Base-by-base conservation (phyloP, 2,797 vertebrate genomes). In the Peromyscus aztecus region DNA sequence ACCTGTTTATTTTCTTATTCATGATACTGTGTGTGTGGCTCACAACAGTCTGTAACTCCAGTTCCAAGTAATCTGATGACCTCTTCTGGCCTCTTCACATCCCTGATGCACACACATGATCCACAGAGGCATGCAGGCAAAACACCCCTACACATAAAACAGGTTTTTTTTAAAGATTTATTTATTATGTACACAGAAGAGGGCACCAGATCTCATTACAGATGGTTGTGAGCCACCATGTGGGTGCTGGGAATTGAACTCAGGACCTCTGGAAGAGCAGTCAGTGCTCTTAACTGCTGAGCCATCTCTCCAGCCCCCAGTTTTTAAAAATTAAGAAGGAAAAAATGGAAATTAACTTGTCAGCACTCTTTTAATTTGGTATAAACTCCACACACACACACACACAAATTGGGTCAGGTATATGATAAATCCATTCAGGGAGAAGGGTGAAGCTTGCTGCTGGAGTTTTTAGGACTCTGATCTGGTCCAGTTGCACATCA, bases 281-380 rank as follows among this genome's bases (percentile, higher is more conserved):
- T 46, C 46, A 46, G 46, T 46, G 7, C 46, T 46, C 46, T 46
- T 46, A 46, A 46, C 46, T 7, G 6, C 46, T 46, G 46, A 46
- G 46, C 46, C 46, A 46, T 46, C 46, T 46, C 46, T 46, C 7
- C 46, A 46, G 46, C 46, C 46, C 46, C 46, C 46, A 46, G 49
- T 21, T 84, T 84, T 9, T 65, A 65, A 65, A 65, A 84, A 34
- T 65, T 65, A 65, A 49, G 76, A 93, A 93, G 89, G 6, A 71
- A 85, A 55, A 95, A 49, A n/a, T 37, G 65, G 46, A 89, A 76
- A 77, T 91, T n/a, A 91, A 76, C 73, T 78, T 75, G 83, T n/a
- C 65, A 82, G 0, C 59, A 61, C 61, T 94, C 89, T 77, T 83
- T 88, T 93, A 92, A 80, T 81, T 96, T 84, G 71, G 69, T 83